A percentile compares a stretch with the other conserved stretches of the same genome.
Conservation (phyloP, 1,140 invertebrate genomes). For the Antheraea pernyi region DNA sequence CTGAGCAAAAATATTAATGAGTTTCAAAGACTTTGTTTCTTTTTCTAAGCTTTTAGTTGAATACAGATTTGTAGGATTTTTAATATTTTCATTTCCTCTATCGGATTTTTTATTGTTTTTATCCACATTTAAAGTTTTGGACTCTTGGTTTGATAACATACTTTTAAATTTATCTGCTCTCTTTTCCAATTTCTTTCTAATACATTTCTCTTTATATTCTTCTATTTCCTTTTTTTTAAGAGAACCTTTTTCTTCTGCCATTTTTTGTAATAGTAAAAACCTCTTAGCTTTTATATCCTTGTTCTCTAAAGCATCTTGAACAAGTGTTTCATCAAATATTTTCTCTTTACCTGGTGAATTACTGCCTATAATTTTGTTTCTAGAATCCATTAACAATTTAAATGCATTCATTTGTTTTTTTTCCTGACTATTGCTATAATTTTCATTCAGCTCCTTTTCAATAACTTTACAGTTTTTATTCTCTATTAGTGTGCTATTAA, state of each 20-base stretch:
- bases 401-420: constrained; percentile 79
- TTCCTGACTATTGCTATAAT: constrained; percentile 20
- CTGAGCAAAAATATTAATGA: constrained; percentile 51
- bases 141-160: constrained; percentile 52
- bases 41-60: constrained; percentile 3
- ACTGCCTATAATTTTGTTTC: constrained; percentile 81
- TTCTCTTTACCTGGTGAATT: constrained; percentile 81
- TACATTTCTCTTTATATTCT: constrained; percentile 74
- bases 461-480: constrained; percentile 5
- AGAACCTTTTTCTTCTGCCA: constrained; percentile 80
- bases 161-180: constrained; percentile 79
- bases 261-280: constrained; percentile 78
- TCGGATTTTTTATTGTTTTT: constrained; percentile 9
- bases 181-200: constrained; percentile 79
- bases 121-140: constrained; percentile 26
- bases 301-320: constrained; percentile 41
- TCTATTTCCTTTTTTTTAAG: constrained; percentile 79
- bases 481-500: not conserved
- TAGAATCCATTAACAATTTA: constrained; percentile 82
- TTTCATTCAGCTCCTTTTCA: not conserved
- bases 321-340: constrained; percentile 31
- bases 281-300: constrained; percentile 73
- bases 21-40: constrained; percentile 30
- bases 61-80: constrained; percentile 6
- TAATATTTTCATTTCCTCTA: constrained; percentile 13